These are phyloP conservation scores for Trissolcus brochymenae DNA, from an alignment of 2,888 invertebrate species.

Conservation along the genomic window DNA sequence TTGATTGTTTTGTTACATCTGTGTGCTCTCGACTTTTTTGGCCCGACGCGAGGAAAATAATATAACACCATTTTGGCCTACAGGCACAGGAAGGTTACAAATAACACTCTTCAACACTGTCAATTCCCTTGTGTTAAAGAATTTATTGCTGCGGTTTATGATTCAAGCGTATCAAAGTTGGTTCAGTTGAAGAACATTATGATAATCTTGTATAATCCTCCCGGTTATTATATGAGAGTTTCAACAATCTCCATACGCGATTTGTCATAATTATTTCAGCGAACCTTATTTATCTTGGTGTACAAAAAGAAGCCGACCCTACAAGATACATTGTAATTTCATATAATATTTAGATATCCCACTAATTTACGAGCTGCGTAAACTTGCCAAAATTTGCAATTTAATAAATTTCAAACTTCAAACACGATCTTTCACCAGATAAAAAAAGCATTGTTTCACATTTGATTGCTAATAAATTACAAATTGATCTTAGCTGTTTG, in stretches of 20 bases:
- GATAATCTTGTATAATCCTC: conserved; percentile 11
- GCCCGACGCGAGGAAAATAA: conserved; percentile 25
- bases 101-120: conserved; percentile 49
- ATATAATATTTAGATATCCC: too few species aligned
- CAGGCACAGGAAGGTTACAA: conserved; percentile 42
- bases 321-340: too few species aligned
- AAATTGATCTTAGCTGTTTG: too few species aligned
- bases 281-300: background rate
- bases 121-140: conserved; percentile 48
- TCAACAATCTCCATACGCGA: conserved; percentile 12
- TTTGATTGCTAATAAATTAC: too few species aligned
- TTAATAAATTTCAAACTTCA: too few species aligned
- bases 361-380: too few species aligned
- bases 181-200: conserved; percentile 27
- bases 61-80: conserved; percentile 34
- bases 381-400: too few species aligned
- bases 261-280: conserved; percentile 29
- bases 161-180: conserved; percentile 40
- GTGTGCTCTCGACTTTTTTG: conserved; percentile 22
- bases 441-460: too few species aligned
- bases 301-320: too few species aligned
- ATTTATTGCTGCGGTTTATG: conserved; percentile 48
- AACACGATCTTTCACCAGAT: too few species aligned
- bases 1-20: conserved; percentile 35
- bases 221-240: conserved; percentile 22